Conservation (phyloP, 2,113 vertebrate genomes). For the Gallinago paraguaiae region DNA sequence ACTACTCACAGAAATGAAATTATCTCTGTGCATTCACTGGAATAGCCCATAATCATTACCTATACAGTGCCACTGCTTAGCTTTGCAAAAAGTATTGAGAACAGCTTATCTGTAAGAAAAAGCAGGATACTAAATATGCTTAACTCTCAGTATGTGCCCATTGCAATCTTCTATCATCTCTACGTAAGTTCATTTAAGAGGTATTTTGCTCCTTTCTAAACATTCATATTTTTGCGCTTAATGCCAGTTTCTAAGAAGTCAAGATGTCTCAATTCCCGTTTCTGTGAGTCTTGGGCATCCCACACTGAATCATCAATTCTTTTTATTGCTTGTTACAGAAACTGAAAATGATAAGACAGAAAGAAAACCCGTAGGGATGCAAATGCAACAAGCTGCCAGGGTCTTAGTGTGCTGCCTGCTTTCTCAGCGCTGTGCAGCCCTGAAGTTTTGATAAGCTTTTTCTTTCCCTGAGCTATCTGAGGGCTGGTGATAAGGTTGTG, state of each 20-base stretch:
- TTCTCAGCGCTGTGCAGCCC: conserved; percentile 37
- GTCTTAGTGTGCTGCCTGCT: neutral
- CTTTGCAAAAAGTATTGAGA: conserved; percentile 12
- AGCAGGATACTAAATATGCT: neutral
- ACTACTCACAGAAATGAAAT: neutral
- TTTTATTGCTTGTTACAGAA: conserved; percentile 33
- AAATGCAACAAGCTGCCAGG: conserved; percentile 60
- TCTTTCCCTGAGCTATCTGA: conserved; percentile 41
- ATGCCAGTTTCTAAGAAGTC: neutral
- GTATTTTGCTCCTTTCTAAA: conserved; percentile 14
- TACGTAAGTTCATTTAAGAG: neutral
- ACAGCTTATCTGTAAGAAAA: conserved; percentile 31
- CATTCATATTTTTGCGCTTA: neutral
- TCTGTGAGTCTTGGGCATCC: neutral
- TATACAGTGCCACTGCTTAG: neutral
- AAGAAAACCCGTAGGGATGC: conserved; percentile 34
- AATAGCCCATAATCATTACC: neutral
- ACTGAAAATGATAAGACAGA: conserved; percentile 8
- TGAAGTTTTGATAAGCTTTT: conserved; percentile 52
- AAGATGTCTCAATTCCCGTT: conserved; percentile 15
- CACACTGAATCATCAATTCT: conserved; percentile 25
- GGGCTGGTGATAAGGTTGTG: conserved; percentile 47
- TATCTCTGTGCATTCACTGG: neutral
- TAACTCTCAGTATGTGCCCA: neutral
- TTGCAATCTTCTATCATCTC: neutral